Evolutionary conservation across 2,113 vertebrate species (phyloP), one percentile per base, ranked within the genome.

Genomic region (Callipepla californica): DNA sequence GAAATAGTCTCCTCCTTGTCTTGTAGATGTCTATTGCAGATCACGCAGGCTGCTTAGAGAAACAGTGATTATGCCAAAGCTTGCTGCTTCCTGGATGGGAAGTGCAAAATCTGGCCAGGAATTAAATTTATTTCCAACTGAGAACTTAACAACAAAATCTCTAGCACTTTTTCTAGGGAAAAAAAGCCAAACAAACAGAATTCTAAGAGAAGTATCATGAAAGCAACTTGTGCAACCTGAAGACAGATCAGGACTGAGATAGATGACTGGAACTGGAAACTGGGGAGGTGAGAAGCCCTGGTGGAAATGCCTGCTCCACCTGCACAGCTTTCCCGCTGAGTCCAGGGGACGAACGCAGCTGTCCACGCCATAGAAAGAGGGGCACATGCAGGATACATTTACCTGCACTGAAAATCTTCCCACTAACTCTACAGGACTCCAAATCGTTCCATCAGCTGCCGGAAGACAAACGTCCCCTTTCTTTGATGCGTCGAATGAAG

Each of bases 361-460:
- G 61, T 40, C n/a, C 0, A 0, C 18, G 42, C 23, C 59, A 13
- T n/a, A 23, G 9, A 9, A 51, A 28, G 5, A 19, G 15, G 19
- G 36, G 19, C 38, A 40, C 26, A 11, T 40, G 36, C 36, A 63
- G 61, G 36, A 18, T 26, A 26, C 18, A 40, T 40, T 40, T 22
- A 26, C 61, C 36, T 28, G 36, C 61, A 63, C 17, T 57, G 30
- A 61, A 53, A 40, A 25, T 47, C 38, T 74, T 53, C 53, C n/a
- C 13, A 16, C 4, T 59, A 19, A 40, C 50, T 14, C 7, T 7
- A 7, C 22, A 40, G 45, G 38, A 45, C 36, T 90, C 38, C 19
- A 13, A 7, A 22, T n/a, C 21, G 23, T 45, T 47, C 67, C 45
- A 40, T 40, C 23, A 11, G 7, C 18, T 36, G 36, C 61, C 61